Evolutionary conservation across 2,888 invertebrate genomes (phyloP), one percentile per base, ranked within the genome.

Genomic region (Rhabditoides inermis): DNA sequence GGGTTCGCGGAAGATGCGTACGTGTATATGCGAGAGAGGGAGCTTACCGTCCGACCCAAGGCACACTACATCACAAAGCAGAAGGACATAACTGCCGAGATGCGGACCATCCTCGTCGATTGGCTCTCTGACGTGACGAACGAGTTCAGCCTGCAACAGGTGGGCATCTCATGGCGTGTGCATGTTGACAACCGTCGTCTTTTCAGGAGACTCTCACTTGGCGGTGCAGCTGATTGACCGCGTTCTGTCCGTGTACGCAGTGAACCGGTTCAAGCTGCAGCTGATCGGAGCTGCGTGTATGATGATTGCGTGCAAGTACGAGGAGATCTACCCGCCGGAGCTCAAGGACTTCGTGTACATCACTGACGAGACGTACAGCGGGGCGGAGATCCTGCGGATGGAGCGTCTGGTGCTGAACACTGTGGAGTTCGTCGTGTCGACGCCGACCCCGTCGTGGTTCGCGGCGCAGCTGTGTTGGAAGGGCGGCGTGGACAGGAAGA

Each of bases 61-160:
- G 82, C 86, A 5, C 84, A 84, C 50, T 95, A 94, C 78, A 92
- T 95, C 89, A 84, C 84, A 50, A 89, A 89, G 70, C 95, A 95
- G 78, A 86, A 86, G 3, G 92, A 95, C 76, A 88, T 95, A 51
- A 89, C 87, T 0, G 83, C 86, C 68, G 84, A 85, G 51, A 98
- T 95, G 95, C 83, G 95, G 50, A 84, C 88, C 32, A 90, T 94
- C 72, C 83, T 98, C 41, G 86, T 95, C 12, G 95, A 95, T 79
- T 98, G 95, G 95, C 81, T 95, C 51, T 90, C 92, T 1, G 95
- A 98, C 80, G 95, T 98, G 18, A 86, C 87, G 15, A 89, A 89
- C 77, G 94, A 95, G 78, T 95, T 94, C 79, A 85, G 85, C 67
- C 82, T 94, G 63, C 86, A 89, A 71, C 85, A 85, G 41, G 63